A percentile compares a stretch with the other conserved stretches of the same genome.
Conservation (phyloP, 2,888 invertebrate species). For the Chrysodeixis includens region DNA sequence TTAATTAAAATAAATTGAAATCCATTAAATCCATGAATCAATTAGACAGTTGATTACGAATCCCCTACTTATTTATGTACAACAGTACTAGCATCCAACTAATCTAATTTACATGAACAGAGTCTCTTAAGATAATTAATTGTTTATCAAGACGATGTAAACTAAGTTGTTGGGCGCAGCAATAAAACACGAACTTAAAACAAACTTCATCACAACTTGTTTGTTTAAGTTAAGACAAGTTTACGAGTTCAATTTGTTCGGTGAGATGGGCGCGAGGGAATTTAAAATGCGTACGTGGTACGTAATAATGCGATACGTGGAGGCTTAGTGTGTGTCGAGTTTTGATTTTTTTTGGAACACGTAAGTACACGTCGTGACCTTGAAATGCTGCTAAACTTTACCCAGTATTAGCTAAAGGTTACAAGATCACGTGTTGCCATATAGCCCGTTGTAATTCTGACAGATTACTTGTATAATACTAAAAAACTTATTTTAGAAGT, state of each 20-base stretch:
- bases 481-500: too few relatives aligned
- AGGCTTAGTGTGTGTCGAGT: not conserved
- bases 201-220: constrained; percentile 48
- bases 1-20: not conserved
- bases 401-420: not conserved
- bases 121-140: constrained; percentile 50
- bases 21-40: not conserved
- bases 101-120: constrained; percentile 46
- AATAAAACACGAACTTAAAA: constrained; percentile 54
- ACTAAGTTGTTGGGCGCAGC: constrained; percentile 50
- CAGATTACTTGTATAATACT: too few relatives aligned
- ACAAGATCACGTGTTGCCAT: too few relatives aligned
- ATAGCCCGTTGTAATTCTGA: too few relatives aligned
- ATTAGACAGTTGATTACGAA: not conserved
- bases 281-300: constrained; percentile 12
- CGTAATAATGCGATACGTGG: not conserved
- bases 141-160: constrained; percentile 52
- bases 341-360: not conserved
- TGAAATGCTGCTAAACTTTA: not conserved
- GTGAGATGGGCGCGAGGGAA: constrained; percentile 18
- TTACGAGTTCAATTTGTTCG: constrained; percentile 52
- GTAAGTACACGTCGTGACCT: not conserved
- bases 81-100: constrained; percentile 18
- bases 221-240: constrained; percentile 40
- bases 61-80: not conserved